Percentiles rank a stretch among this genome's conserved stretches.
Conservation (phyloP, 2,888 invertebrate species). For the Aspidapion aeneum region DNA sequence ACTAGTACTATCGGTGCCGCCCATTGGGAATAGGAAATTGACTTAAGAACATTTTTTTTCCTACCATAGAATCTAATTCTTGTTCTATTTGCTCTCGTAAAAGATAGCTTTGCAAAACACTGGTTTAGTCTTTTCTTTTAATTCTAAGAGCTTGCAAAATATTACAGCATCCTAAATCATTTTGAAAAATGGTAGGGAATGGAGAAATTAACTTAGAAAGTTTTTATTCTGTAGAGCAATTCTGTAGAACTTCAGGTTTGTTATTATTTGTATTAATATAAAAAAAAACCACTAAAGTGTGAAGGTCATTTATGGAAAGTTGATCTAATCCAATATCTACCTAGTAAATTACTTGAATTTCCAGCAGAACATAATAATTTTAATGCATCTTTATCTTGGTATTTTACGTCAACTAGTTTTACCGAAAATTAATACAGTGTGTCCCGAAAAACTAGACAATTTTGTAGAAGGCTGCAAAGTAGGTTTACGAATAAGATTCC, state of each 20-base stretch:
- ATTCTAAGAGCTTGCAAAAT: not conserved
- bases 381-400: not conserved
- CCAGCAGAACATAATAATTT: not conserved
- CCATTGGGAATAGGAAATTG: constrained; percentile 3
- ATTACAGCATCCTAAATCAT: not conserved
- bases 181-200: not conserved
- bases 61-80: not conserved
- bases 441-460: not conserved
- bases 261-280: not conserved
- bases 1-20: not conserved
- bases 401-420: not conserved
- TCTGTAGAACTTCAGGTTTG: too few species aligned
- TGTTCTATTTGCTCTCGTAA: not conserved
- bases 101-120: not conserved
- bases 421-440: not conserved
- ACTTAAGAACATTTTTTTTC: not conserved
- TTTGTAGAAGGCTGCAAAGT: not conserved
- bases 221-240: not conserved
- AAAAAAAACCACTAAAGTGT: not conserved
- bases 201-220: not conserved
- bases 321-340: not conserved
- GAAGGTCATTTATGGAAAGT: not conserved
- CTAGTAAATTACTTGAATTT: not conserved
- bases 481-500: not conserved
- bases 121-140: not conserved